phyloP scores from a whole-genome alignment of 2,113 vertebrate genomes.

The Scartelaos histophorus region DNA sequence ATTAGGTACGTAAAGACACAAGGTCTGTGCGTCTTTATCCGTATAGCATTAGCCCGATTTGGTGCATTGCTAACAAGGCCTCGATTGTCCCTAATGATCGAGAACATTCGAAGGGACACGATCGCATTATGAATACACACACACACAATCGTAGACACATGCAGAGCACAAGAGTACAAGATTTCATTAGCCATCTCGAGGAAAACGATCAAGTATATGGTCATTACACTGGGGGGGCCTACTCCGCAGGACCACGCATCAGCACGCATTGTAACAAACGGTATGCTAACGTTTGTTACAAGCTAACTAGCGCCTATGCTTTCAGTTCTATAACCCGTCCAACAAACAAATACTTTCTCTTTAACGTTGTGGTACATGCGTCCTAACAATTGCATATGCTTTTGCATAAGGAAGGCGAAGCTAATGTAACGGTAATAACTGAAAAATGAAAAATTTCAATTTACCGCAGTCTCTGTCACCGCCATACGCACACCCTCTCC shows the following conservation, averaged over 20 bases:
- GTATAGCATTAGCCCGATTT: neutral
- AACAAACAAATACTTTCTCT: neutral
- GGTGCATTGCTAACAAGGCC: slow-evolving; percentile 20
- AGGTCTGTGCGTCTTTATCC: neutral
- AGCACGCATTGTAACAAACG: slow-evolving; percentile 13
- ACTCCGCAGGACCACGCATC: neutral
- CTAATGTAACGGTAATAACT: neutral
- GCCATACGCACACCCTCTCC: slow-evolving; percentile 78
- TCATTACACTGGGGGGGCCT: neutral
- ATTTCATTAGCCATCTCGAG: neutral
- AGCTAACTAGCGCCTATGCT: slow-evolving; percentile 27
- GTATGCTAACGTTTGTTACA: slow-evolving; percentile 16
- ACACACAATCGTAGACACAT: neutral
- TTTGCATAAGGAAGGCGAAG: neutral
- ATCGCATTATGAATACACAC: neutral
- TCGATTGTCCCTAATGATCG: neutral
- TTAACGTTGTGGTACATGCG: neutral
- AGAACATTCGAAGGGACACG: neutral
- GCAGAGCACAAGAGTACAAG: neutral
- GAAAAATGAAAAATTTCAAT: slow-evolving; percentile 39
- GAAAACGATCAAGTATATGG: neutral
- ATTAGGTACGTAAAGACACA: slow-evolving; percentile 37
- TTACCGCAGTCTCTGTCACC: slow-evolving; percentile 79
- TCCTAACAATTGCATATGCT: rapidly evolving
- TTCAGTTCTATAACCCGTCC: slow-evolving; percentile 41